Evolutionary conservation across 2,888 invertebrate species (phyloP), one percentile per base, ranked within the genome.

Genomic region (Pristionchus fissidentatus): DNA sequence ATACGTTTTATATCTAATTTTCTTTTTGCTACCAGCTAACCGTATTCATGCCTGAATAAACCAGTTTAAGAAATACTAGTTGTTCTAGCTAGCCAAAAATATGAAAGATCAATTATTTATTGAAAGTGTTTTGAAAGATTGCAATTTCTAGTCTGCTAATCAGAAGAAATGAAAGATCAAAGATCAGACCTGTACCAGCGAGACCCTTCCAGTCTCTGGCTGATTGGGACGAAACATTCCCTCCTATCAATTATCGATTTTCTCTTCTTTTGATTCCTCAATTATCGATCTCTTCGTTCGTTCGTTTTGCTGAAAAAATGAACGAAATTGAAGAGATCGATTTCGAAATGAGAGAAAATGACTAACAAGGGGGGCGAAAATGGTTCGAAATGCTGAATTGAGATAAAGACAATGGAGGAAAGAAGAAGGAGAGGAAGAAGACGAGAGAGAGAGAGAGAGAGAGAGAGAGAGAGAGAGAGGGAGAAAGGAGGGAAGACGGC

Each of bases 161-260:
- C n/a, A n/a, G n/a, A n/a, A 10, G 13, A 19, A 10, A 49, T 10
- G 19, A 49, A 49, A 15, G 10, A 49, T 49, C 10, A 15, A 49
- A 49, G 10, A 49, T 49, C 13, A 49, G 15, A 75, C 75, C 46
- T 75, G 75, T 38, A 75, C 75, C 13, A 75, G 75, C 46, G 75
- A 26, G n/a, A 75, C 75, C 4, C 75, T 43, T 43, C 75, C 75
- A 32, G 75, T 75, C 75, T 75, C 75, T 13, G 46, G 46, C 29
- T 4, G n/a, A n/a, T 75, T 75, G 46, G 75, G 75, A 3, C 75
- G 75, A 46, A 75, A 75, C 75, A 75, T 75, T 46, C 41, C 26
- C 43, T 26, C 32, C 26, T 43, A 22, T 19, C 75, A 19, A 7
- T 62, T 43, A 75, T 75, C 75, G 75, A 75, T 75, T 29, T n/a